phyloP scores from a whole-genome alignment of 1,140 invertebrate genomes.

The Heliconius hermathena region DNA sequence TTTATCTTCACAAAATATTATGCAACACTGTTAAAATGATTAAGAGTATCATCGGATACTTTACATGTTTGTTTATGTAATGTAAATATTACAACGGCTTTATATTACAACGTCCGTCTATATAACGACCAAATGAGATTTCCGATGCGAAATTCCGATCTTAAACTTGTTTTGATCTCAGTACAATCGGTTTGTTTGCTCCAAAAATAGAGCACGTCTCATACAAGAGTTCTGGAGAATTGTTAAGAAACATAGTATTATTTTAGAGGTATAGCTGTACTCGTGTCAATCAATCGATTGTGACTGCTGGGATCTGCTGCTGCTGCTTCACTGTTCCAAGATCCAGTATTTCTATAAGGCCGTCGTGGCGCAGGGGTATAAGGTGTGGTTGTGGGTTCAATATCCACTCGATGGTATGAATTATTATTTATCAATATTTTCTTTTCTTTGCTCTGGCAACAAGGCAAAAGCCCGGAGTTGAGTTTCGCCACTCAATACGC shows the following conservation, averaged over 20 bases:
- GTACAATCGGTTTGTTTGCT: slow-evolving; percentile 46
- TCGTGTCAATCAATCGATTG: slow-evolving; percentile 33
- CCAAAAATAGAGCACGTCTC: slow-evolving; percentile 43
- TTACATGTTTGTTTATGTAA: not conserved
- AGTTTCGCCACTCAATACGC: too few relatives aligned
- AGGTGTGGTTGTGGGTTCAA: too few relatives aligned
- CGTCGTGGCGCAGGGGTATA: too few relatives aligned
- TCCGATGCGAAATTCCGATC: slow-evolving; percentile 43
- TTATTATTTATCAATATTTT: too few relatives aligned
- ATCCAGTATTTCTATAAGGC: not conserved
- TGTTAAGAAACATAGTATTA: slow-evolving; percentile 16
- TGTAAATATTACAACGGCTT: not conserved
- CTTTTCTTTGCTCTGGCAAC: too few relatives aligned
- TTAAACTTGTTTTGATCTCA: slow-evolving; percentile 47
- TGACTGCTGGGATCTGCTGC: slow-evolving; percentile 24
- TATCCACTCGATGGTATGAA: too few relatives aligned
- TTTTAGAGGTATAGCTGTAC: slow-evolving; percentile 11
- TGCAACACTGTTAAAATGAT: not conserved
- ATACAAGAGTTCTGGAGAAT: slow-evolving; percentile 34
- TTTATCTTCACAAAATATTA: not conserved
- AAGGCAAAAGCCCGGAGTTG: too few relatives aligned
- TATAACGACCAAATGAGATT: slow-evolving; percentile 21
- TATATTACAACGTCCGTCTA: not conserved
- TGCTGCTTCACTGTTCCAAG: not conserved
- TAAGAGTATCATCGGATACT: not conserved